These are phyloP conservation scores for Pterostichus madidus DNA, from an alignment of 2,888 invertebrate genomes.

Conservation along the genomic window DNA sequence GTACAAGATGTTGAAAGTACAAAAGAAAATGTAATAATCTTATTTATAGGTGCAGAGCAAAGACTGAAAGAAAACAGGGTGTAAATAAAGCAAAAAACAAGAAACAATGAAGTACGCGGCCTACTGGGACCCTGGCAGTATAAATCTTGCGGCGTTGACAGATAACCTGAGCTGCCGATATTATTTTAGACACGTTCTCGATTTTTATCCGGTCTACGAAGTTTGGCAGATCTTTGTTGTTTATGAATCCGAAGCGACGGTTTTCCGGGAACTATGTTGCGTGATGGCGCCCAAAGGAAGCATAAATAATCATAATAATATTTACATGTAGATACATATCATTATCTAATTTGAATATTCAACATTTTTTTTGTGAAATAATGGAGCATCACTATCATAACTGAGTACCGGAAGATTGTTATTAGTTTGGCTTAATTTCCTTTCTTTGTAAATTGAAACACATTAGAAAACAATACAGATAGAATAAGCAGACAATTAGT, in stretches of 20 bases:
- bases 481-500: background rate
- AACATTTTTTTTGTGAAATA: conserved; percentile 8
- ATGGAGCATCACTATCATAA: background rate
- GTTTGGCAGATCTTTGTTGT: conserved; percentile 58
- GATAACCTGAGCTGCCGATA: conserved; percentile 68
- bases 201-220: conserved; percentile 63
- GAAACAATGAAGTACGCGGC: conserved; percentile 41
- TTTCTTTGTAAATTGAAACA: background rate
- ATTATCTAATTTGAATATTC: conserved; percentile 45
- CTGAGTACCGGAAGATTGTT: conserved; percentile 23
- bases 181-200: conserved; percentile 69
- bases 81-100: conserved; percentile 60
- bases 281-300: conserved; percentile 62
- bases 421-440: conserved; percentile 37
- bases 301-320: conserved; percentile 44
- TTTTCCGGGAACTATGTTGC: conserved; percentile 55
- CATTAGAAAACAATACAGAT: background rate
- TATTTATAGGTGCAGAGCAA: conserved; percentile 32
- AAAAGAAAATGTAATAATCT: conserved; percentile 43
- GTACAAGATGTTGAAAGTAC: conserved; percentile 35
- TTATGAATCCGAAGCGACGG: conserved; percentile 53
- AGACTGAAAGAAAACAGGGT: conserved; percentile 39
- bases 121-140: conserved; percentile 48
- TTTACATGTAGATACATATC: background rate
- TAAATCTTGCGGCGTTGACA: conserved; percentile 69